Base-by-base conservation (phyloP, 2,113 vertebrate genomes). In the Setophaga petechia region DNA sequence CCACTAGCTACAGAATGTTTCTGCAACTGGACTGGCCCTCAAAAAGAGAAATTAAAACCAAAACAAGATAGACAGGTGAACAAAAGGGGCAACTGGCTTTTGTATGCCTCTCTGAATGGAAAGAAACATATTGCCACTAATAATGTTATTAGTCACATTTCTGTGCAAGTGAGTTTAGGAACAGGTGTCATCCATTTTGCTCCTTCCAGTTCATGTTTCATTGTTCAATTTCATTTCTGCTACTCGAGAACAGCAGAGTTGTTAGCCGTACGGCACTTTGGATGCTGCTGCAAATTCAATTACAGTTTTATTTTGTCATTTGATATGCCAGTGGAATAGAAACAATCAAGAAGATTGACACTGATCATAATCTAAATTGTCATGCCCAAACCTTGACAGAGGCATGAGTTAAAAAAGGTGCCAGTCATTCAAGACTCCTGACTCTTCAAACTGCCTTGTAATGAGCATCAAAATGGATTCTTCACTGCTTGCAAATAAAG, bases 291-390 rank as follows among this genome's bases (percentile, higher is more conserved):
- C 51, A 97, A 95, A 97, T 93, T 98, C 90, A 96, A 95, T 96
- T 97, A 90, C 78, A 68, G 43, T 73, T 97, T 94, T 96, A 94
- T 95, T 96, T 94, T 92, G 65, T 95, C 91, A 96, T 96, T 97
- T 95, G 85, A 94, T 96, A 94, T 74, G 91, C 63, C 87, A 92
- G 57, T 93, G 69, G 55, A 96, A 97, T 69, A 95, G 89, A 97
- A 97, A 95, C 94, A 96, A 98, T 97, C 94, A 96, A 95, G 95
- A 97, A 97, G 82, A 95, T 51, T 96, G 95, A 91, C 97, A 94
- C 43, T 93, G 83, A 97, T 96, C 89, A 93, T 91, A 97, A 96
- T 78, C 79, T 66, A 41, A 96, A 96, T 93, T 97, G 95, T 92
- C 96, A 95, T 86, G 69, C 55, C 84, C 88, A 95, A 43, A 89